phyloP scores from a whole-genome alignment of 2,888 invertebrate species.

The Schizotus pectinicornis region DNA sequence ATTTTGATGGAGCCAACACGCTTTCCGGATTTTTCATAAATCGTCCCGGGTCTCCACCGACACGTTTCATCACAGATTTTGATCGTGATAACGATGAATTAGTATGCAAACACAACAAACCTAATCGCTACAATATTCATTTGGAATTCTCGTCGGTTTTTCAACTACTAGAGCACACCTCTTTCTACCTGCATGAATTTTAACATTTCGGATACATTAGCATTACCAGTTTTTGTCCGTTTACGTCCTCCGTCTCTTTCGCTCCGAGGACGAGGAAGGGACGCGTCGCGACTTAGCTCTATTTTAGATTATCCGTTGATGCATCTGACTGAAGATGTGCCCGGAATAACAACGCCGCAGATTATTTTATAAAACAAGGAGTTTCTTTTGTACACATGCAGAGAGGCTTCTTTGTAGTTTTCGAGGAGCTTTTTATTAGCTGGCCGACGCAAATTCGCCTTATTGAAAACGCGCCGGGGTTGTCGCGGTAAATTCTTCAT shows the following conservation, averaged over 20 bases:
- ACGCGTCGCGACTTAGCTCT: constrained; percentile 32
- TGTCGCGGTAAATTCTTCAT: constrained; percentile 18
- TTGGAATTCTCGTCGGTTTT: constrained; percentile 43
- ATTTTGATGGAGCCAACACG: neutral
- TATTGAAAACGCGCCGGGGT: constrained; percentile 20
- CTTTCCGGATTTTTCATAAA: neutral
- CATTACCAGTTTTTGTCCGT: constrained; percentile 27
- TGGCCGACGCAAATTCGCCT: constrained; percentile 19
- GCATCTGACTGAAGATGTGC: constrained; percentile 36
- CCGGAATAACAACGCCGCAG: constrained; percentile 37
- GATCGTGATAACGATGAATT: constrained; percentile 19
- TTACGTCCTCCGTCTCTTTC: constrained; percentile 15
- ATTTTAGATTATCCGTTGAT: constrained; percentile 41
- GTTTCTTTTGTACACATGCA: constrained; percentile 35
- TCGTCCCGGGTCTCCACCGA: neutral
- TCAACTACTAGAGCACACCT: constrained; percentile 35
- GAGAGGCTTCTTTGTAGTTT: constrained; percentile 18
- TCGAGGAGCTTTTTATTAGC: constrained; percentile 26
- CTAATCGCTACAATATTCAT: constrained; percentile 42
- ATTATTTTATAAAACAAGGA: constrained; percentile 38
- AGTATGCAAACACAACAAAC: constrained; percentile 42
- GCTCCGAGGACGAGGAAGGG: constrained; percentile 4
- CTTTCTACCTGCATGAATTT: constrained; percentile 39
- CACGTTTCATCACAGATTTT: constrained; percentile 2
- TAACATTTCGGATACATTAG: constrained; percentile 31